Base-by-base conservation (phyloP, 2,113 vertebrate species). In the Jaculus jaculus region DNA sequence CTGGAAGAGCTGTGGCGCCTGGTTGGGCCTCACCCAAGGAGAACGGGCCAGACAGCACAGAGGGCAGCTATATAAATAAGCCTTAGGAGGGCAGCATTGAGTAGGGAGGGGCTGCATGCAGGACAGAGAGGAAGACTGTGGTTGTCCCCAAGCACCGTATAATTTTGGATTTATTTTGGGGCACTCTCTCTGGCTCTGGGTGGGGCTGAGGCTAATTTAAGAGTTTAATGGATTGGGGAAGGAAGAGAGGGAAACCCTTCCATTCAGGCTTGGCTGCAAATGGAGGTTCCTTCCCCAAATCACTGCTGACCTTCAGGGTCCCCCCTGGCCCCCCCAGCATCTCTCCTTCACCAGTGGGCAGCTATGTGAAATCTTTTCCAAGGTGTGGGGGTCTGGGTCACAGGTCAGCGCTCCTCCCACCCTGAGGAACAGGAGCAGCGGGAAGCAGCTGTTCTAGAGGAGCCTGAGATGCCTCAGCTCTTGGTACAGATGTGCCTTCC, bases 141-240 rank as follows among this genome's bases (percentile, higher is more conserved):
- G 96, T 89, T 85, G 91, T 86, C 91, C 94, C 89, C 68, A 86
- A 42, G 61, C 89, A 93, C 90, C 68, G 21, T 97, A 92, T 96
- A 96, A 96, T 96, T 97, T 96, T 63, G 84, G 89, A 81, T 95
- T 95, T 96, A 93, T 97, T 97, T 93, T 96, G 93, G 94, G 92
- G 95, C 91, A 91, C 74, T 91, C 91, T 68, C 77, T 83, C 47
- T 77, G 90, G 87, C 75, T 92, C 65, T 0, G 82, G 94, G 96
- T 91, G 95, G 83, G 79, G 89, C 87, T 58, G 73, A 93, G 92
- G 95, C 81, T 96, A 95, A 93, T 94, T 93, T 93, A 80, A 96
- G 92, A 74, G 94, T 96, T 95, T 89, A 95, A 92, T 92, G 89
- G 92, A 84, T 73, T 61, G 7, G 32, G 63, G 82, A 90, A 85